phyloP scores from a whole-genome alignment of 2,888 invertebrate species.

The Muschampia plurimacula region DNA sequence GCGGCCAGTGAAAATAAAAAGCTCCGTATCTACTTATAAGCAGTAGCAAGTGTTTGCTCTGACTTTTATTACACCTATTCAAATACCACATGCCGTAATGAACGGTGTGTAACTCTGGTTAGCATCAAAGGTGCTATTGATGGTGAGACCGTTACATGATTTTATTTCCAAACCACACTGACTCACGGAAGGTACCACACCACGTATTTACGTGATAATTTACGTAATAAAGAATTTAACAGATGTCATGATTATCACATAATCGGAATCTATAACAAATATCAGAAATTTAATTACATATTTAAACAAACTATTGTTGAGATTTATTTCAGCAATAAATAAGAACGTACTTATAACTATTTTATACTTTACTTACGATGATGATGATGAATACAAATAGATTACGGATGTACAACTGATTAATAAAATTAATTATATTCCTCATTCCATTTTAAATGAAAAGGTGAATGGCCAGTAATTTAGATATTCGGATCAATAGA shows the following conservation, averaged over 20 bases:
- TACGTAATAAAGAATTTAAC: neutral
- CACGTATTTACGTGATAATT: conserved; percentile 3
- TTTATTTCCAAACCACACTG: conserved; percentile 1
- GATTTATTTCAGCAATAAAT: neutral
- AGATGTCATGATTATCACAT: neutral
- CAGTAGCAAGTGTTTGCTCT: conserved; percentile 37
- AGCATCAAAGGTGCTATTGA: conserved; percentile 34
- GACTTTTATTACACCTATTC: conserved; percentile 65
- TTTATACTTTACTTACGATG: no score
- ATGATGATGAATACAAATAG: neutral
- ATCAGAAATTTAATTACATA: no score
- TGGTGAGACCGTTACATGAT: conserved; percentile 7
- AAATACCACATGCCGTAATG: conserved; percentile 61
- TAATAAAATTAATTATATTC: neutral
- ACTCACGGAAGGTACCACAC: neutral
- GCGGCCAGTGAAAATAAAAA: neutral
- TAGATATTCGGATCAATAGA: conserved; percentile 17
- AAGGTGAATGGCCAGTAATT: conserved; percentile 11
- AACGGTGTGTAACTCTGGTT: conserved; percentile 46
- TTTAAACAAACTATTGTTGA: no score
- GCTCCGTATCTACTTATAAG: neutral
- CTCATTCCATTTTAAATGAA: neutral
- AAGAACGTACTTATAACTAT: neutral
- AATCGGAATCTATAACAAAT: neutral
- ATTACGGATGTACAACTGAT: neutral